A percentile compares a stretch with the other conserved stretches of the same genome.
These are phyloP conservation scores for Carettochelys insculpta DNA, from an alignment of 2,113 vertebrate genomes.

Conservation along the genomic window DNA sequence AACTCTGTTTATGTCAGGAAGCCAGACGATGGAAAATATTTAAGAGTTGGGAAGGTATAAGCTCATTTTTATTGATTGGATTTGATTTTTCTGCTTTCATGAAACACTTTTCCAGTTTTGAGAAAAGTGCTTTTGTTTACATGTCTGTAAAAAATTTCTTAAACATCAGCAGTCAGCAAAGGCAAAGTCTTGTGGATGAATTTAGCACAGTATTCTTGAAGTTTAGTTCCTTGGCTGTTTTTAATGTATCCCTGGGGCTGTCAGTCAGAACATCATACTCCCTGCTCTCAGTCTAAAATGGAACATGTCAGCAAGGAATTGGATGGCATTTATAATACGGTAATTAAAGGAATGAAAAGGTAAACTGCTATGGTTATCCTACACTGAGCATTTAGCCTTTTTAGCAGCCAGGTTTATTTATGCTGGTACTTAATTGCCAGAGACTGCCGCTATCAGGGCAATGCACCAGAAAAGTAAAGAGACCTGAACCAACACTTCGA, in stretches of 20 bases:
- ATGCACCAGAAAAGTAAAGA: neutral
- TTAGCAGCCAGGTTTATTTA: neutral
- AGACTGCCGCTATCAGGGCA: neutral
- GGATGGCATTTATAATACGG: neutral
- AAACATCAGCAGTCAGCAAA: neutral
- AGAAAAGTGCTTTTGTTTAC: slow-evolving; percentile 20
- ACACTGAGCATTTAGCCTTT: neutral
- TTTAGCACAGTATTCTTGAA: neutral
- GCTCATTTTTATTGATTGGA: neutral
- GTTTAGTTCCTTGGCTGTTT: neutral
- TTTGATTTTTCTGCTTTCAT: neutral
- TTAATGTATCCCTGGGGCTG: neutral
- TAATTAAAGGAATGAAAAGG: neutral
- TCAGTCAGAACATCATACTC: neutral
- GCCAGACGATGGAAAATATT: neutral
- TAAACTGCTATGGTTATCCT: neutral
- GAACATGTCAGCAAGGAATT: neutral
- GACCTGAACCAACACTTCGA: neutral
- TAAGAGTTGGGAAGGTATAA: slow-evolving; percentile 1
- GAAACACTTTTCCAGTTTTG: neutral
- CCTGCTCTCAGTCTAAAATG: neutral
- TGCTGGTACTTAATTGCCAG: neutral
- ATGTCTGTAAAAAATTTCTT: neutral
- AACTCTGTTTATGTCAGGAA: neutral
- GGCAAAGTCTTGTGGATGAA: neutral